Conservation (phyloP, 2,888 invertebrate genomes). For the Cephus rjabovi region DNA sequence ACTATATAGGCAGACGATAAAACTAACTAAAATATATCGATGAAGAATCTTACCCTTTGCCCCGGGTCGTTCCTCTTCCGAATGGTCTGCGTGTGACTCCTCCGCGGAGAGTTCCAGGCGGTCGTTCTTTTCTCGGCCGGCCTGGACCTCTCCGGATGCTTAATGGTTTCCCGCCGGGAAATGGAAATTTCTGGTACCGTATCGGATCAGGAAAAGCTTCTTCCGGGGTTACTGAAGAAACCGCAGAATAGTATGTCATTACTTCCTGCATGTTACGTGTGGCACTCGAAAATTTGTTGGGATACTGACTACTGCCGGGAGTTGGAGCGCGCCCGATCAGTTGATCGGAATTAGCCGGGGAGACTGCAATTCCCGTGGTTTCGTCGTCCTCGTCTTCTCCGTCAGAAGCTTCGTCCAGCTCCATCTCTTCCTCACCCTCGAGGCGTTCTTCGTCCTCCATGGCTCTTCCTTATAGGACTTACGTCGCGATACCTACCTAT, state of each 20-base stretch:
- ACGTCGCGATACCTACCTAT: constrained; percentile 8
- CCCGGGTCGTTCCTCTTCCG: constrained; percentile 59
- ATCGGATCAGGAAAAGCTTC: constrained; percentile 77
- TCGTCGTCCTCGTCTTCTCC: constrained; percentile 79
- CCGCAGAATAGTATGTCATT: background rate
- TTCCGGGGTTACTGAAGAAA: constrained; percentile 67
- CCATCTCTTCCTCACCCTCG: constrained; percentile 75
- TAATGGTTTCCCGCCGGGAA: constrained; percentile 71
- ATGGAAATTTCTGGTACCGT: constrained; percentile 68
- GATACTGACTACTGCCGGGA: constrained; percentile 49
- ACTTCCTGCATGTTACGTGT: background rate
- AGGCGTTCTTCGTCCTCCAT: constrained; percentile 66
- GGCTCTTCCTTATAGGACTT: constrained; percentile 39
- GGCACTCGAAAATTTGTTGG: constrained; percentile 15
- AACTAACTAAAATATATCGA: background rate
- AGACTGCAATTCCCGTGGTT: constrained; percentile 68
- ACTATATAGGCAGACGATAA: background rate
- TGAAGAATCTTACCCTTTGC: constrained; percentile 53
- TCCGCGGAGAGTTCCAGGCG: constrained; percentile 65
- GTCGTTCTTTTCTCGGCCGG: constrained; percentile 81
- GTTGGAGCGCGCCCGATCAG: constrained; percentile 55
- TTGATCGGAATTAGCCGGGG: constrained; percentile 67
- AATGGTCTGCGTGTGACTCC: constrained; percentile 54
- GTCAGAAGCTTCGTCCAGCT: constrained; percentile 80
- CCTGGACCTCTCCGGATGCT: constrained; percentile 81